Evolutionary conservation across 2,797 vertebrate species (phyloP).

Genomic region (Tinamus major): DNA sequence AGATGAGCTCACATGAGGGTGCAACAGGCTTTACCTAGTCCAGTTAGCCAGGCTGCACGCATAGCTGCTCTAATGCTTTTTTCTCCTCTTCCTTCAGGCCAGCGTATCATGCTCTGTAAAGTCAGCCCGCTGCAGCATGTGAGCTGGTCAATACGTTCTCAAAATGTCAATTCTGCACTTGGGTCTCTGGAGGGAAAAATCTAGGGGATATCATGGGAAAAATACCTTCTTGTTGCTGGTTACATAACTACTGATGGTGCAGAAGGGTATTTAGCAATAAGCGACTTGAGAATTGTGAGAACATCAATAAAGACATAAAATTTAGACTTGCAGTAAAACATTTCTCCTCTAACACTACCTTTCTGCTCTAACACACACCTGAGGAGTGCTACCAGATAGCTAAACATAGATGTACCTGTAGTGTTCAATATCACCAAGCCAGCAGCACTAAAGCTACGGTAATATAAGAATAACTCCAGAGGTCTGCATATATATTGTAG

Average conservation of each 20-base stretch:
- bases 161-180: not conserved
- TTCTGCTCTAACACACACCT: not conserved
- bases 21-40: not conserved
- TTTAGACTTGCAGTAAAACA: not conserved
- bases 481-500: not conserved
- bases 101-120: not conserved
- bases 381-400: not conserved
- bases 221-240: not conserved
- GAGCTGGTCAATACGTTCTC: not conserved
- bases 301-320: not conserved
- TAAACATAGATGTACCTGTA: not conserved
- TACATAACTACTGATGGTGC: not conserved
- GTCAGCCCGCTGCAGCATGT: not conserved
- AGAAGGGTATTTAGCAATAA: not conserved
- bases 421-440: not conserved
- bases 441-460: not conserved
- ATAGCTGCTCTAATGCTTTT: not conserved
- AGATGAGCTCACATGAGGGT: not conserved
- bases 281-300: not conserved
- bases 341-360: too few species aligned
- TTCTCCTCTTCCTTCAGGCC: not conserved
- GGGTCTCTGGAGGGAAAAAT: not conserved
- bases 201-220: not conserved
- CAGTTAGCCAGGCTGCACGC: not conserved
- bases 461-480: not conserved